Evolutionary conservation across 1,140 invertebrate species (phyloP), one percentile per base, ranked within the genome.

Genomic region (Listronotus oregonensis): DNA sequence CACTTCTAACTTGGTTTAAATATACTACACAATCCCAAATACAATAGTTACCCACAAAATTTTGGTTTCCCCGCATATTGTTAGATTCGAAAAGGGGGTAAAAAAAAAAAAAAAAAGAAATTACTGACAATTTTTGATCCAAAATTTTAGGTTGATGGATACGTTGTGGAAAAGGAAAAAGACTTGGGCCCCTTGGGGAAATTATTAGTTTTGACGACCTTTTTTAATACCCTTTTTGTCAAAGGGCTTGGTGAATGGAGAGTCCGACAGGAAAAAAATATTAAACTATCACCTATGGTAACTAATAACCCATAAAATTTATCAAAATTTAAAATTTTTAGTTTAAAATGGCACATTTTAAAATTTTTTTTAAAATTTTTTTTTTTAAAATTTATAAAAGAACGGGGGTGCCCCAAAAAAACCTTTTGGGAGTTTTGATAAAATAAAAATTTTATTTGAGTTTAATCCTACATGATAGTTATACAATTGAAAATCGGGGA

Each of bases 191-290:
- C 77, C 39, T 69, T n/a, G n/a, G n/a, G n/a, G n/a, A 77, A 66
- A 65, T 75, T 46, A 75, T 78, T 61, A 72, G 72, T 61, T 70
- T 78, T 58, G 73, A 78, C 50, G 75, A 73, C 49, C 76, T n/a
- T 75, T 8, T 66, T 73, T 34, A 72, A 70, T 47, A 66, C n/a
- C 69, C 32, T 58, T 76, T 9, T 69, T 69, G 9, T 77, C 76
- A 37, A 75, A 71, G 27, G 76, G 72, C 69, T 68, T 78, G 51
- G 70, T 78, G 63, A 77, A 69, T 56, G 75, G 62, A 62, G 75
- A 77, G 37, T 73, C 67, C 21, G 14, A 52, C 64, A 3, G 49
- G 64, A 66, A 42, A 66, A 60, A 60, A 66, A 52, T 64, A 18
- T 68, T 21, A 61, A 69, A 67, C 47, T 70, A 8, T 55, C 64